Conservation (phyloP, 2,113 vertebrate genomes). For the Ophthalmolycus amberensis region DNA sequence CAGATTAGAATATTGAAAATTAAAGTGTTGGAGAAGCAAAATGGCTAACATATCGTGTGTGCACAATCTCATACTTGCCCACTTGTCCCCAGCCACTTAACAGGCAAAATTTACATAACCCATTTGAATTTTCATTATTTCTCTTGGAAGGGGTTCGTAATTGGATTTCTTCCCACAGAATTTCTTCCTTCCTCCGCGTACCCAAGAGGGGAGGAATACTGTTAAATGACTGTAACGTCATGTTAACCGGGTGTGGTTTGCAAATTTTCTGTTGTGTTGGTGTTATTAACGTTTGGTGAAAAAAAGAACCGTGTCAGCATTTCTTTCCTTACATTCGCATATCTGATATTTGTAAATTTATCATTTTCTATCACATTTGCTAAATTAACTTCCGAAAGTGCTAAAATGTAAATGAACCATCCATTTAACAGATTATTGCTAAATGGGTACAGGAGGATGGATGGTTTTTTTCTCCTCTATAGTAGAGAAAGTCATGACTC, state of each 20-base stretch:
- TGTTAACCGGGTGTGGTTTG: constrained; percentile 37
- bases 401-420: constrained; percentile 1
- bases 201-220: constrained; percentile 36
- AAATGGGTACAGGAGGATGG: neutral
- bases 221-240: constrained; percentile 51
- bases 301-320: neutral
- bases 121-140: constrained; percentile 78
- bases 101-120: constrained; percentile 72
- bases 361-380: neutral
- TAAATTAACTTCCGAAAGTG: neutral
- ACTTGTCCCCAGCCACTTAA: constrained; percentile 70
- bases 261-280: constrained; percentile 22
- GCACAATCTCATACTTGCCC: constrained; percentile 47
- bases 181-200: constrained; percentile 16
- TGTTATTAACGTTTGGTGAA: constrained; percentile 20
- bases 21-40: constrained; percentile 56
- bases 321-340: neutral
- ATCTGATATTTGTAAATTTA: constrained; percentile 6
- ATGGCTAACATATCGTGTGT: constrained; percentile 24
- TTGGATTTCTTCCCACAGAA: constrained; percentile 61
- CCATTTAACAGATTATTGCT: neutral
- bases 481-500: neutral
- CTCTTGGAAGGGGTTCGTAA: constrained; percentile 63
- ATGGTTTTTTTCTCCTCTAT: neutral
- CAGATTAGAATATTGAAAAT: constrained; percentile 72